phyloP scores from a whole-genome alignment of 1,140 invertebrate genomes.

The Temnothorax longispinosus region DNA sequence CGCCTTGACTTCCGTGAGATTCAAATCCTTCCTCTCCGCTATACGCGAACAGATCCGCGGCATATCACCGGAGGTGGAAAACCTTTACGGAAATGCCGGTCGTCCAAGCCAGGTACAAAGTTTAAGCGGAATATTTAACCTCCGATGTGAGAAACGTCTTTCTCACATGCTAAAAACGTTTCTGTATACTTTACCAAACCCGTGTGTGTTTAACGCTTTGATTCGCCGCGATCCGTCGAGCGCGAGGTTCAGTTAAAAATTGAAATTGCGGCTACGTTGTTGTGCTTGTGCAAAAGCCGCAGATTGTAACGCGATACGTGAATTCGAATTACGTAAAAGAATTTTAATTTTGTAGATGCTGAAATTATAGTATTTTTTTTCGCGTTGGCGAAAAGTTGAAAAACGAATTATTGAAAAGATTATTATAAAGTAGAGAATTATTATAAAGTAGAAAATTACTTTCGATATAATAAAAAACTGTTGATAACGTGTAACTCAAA shows the following conservation, averaged over 20 bases:
- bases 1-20: conserved; percentile 57
- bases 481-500: conserved; percentile 23
- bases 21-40: conserved; percentile 29
- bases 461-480: neutral
- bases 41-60: conserved; percentile 5
- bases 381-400: neutral
- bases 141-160: conserved; percentile 52
- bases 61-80: conserved; percentile 51
- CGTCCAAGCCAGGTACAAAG: conserved; percentile 47
- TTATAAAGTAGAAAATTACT: conserved; percentile 1
- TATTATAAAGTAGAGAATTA: neutral
- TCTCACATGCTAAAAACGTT: conserved; percentile 10
- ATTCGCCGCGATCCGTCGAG: neutral
- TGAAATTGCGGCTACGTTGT: neutral
- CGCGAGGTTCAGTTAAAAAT: neutral
- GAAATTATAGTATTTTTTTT: neutral
- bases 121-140: conserved; percentile 67
- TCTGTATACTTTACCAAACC: neutral
- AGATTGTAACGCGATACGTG: neutral
- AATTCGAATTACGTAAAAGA: neutral
- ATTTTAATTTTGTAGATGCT: neutral
- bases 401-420: neutral
- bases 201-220: conserved; percentile 2
- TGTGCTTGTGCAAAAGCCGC: neutral
- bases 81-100: conserved; percentile 56